Evolutionary conservation across 2,797 vertebrate species (phyloP), one percentile per base, ranked within the genome.

Genomic region (Taeniopygia guttata): DNA sequence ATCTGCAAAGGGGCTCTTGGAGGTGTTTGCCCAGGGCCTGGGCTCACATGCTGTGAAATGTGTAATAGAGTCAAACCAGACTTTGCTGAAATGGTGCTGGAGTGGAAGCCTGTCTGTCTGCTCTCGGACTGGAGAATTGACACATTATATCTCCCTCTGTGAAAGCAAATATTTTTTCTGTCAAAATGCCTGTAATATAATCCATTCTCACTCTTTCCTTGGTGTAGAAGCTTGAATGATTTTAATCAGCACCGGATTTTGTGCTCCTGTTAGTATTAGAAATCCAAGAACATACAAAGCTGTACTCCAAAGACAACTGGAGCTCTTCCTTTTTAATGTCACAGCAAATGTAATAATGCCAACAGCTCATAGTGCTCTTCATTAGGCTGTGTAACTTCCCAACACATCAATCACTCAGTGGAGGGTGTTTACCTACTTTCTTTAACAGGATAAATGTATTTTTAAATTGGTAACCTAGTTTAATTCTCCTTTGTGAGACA

Each of bases 131-230:
- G 48, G 30, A 59, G 66, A 66, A 94, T 58, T 94, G 96, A 92
- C 78, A 87, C 30, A 0, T 80, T 91, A 8, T 84, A 89, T 85
- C 88, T 91, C 52, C 52, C 59, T 67, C 72, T 1, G 45, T 86
- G 86, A 95, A 95, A 89, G 84, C 84, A 96, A 96, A 95, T 95
- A 95, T 89, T 93, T 92, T 82, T 79, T n/a, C 84, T 89, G 94
- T 91, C 88, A 94, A 72, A 93, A 90, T 52, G 84, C 72, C 92
- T 89, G 77, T 84, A 86, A 78, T 67, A 52, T 67, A 91, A 80
- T 45, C 81, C 59, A 62, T 92, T 87, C 68, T 83, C 74, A 16
- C 67, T 77, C 82, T 36, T 89, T 55, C 32, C 74, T 90, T 14
- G 5, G 42, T 58, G 70, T 26, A 78, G 60, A 83, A 92, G 56